These are phyloP conservation scores for Trematocara nigrifrons DNA, from an alignment of 2,113 vertebrate species.

Conservation along the genomic window DNA sequence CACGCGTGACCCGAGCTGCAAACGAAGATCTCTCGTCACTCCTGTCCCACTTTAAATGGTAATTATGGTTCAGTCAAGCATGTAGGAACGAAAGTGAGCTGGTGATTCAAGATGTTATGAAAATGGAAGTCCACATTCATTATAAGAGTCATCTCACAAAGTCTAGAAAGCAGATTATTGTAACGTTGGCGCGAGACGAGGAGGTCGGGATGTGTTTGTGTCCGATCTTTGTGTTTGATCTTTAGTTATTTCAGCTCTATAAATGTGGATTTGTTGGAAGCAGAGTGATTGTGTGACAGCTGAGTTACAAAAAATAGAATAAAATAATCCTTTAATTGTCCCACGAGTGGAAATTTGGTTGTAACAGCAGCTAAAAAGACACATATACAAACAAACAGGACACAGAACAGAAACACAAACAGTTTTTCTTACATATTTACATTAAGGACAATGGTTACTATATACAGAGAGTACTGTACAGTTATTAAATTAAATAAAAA, in stretches of 20 bases:
- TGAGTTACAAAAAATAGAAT: not conserved
- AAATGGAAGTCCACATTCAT: constrained; percentile 22
- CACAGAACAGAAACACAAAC: too few species aligned
- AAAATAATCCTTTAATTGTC: too few species aligned
- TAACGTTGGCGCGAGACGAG: not conserved
- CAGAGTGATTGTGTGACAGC: not conserved
- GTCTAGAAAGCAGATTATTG: not conserved
- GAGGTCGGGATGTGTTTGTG: not conserved
- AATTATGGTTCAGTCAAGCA: constrained; percentile 61
- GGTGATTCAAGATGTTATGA: constrained; percentile 39
- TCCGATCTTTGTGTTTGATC: not conserved
- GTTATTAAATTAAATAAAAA: too few species aligned
- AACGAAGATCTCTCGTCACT: constrained; percentile 42
- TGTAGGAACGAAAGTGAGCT: constrained; percentile 32
- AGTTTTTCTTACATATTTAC: too few species aligned
- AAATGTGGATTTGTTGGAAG: not conserved
- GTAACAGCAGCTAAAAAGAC: too few species aligned
- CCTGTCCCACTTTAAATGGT: constrained; percentile 54
- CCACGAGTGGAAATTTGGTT: too few species aligned
- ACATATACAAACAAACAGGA: too few species aligned
- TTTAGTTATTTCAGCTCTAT: not conserved
- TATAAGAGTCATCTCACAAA: constrained; percentile 23
- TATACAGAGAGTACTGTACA: too few species aligned
- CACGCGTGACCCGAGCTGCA: constrained; percentile 30
- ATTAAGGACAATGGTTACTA: too few species aligned